phyloP scores from a whole-genome alignment of 2,888 invertebrate species.

The Athalia circularis region DNA sequence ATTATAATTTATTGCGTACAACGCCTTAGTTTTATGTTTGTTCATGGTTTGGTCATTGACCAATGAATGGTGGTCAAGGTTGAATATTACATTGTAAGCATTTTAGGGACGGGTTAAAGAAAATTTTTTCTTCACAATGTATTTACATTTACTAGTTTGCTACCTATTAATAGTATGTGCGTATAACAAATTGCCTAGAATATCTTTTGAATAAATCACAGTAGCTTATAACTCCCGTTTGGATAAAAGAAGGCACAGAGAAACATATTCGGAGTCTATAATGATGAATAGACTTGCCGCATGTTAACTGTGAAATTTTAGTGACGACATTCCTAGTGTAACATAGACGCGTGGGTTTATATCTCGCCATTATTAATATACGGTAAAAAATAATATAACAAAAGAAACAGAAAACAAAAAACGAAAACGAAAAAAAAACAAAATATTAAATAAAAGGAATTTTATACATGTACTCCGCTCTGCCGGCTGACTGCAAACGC shows the following conservation, averaged over 20 bases:
- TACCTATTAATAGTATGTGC: constrained; percentile 13
- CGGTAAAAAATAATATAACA: not conserved
- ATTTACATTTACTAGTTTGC: constrained; percentile 11
- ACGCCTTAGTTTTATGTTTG: constrained; percentile 13
- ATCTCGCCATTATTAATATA: not conserved
- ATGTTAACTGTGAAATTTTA: constrained; percentile 30
- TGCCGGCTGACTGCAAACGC: too few relatives aligned
- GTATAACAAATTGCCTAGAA: constrained; percentile 35
- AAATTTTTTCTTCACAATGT: constrained; percentile 3
- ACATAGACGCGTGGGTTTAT: constrained; percentile 8
- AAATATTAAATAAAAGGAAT: not conserved
- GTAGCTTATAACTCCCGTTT: constrained; percentile 16
- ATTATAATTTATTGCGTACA: constrained; percentile 33
- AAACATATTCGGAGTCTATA: constrained; percentile 11
- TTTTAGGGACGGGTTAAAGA: constrained; percentile 16
- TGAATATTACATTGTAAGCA: constrained; percentile 16
- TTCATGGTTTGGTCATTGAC: constrained; percentile 32
- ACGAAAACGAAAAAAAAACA: not conserved
- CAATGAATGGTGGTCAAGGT: constrained; percentile 38
- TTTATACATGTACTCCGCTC: too few relatives aligned
- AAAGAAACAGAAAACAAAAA: not conserved
- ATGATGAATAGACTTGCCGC: constrained; percentile 21
- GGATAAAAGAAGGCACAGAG: not conserved
- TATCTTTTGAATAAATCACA: constrained; percentile 37
- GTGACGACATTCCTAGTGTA: not conserved